Conservation (phyloP, 30 jellyfish, hydroid and myxozoan genomes). For the Sanderia malayensis region DNA sequence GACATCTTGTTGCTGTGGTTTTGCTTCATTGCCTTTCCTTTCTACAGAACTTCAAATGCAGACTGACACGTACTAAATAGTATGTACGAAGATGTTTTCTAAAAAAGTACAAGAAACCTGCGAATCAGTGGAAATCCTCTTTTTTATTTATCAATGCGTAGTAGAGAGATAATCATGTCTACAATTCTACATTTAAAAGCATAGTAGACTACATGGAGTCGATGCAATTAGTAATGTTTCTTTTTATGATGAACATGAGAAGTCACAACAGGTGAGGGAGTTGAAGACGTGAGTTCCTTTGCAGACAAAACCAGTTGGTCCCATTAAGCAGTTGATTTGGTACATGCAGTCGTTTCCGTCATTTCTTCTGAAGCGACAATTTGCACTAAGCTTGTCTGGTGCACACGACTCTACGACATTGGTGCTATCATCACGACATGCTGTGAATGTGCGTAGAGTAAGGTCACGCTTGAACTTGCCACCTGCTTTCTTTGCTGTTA, state of each 20-base stretch:
- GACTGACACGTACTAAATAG: too few species aligned
- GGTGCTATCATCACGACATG: background rate
- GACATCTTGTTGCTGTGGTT: too few species aligned
- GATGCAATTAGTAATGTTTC: background rate
- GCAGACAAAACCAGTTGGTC: background rate
- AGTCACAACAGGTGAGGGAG: background rate
- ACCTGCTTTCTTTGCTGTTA: background rate
- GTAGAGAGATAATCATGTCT: background rate
- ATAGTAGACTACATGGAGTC: too few species aligned
- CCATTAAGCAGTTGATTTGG: background rate
- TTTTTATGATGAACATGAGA: background rate
- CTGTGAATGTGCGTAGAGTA: background rate
- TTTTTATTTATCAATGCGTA: background rate
- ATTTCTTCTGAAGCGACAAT: background rate
- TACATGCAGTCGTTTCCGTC: conserved; percentile 2
- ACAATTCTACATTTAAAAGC: background rate
- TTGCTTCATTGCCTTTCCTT: too few species aligned
- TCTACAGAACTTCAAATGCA: too few species aligned
- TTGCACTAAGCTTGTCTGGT: background rate
- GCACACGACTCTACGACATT: background rate
- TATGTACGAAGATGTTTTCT: too few species aligned
- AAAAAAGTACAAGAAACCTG: too few species aligned
- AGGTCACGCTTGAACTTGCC: conserved; percentile 12
- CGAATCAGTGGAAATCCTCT: too few species aligned
- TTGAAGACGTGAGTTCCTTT: conserved; percentile 7